Base-by-base conservation (phyloP, 2,113 vertebrate genomes). In the Saguinus midas region DNA sequence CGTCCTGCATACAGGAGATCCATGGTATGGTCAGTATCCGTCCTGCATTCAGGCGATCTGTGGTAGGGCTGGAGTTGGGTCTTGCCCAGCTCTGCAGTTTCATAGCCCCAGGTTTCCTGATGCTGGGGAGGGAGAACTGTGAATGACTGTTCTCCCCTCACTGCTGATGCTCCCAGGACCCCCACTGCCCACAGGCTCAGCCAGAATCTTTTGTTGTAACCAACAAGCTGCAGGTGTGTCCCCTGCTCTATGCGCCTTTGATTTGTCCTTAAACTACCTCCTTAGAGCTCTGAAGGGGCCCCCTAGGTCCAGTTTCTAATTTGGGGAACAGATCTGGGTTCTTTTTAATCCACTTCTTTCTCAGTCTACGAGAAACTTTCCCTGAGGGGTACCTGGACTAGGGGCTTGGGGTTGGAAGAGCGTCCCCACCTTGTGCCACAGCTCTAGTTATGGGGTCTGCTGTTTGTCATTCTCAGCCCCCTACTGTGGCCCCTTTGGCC, bases 201-300 rank as follows among this genome's bases (percentile, higher is more conserved):
- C 88, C 55, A 55, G 87, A 94, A 86, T 76, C 89, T 70, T 21
- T 32, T 68, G 87, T 83, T 82, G 29, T 87, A 61, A 90, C 43
- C 82, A 40, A 78, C 9, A 70, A 75, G 57, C 76, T 75, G 48
- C 61, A 81, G 81, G 91, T 27, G 88, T 88, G 80, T 73, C 87
- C 43, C 76, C 93, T 94, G 94, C 87, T 87, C 86, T 32, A 73
- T 57, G 76, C 48, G 5, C 96, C 94, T 97, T 95, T 91, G 83
- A 87, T 93, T 96, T 91, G 72, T 94, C 95, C 83, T 86, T 70
- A 94, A 97, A 96, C 98, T 98, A 98, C 97, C 98, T 98, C 97
- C 94, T 96, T 97, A 87, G 84, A 96, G 90, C 72, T 94, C 91
- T 10, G 32, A 95, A 80, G 92, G 64, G n/a, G 11, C 27, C 13